phyloP scores from a whole-genome alignment of 2,113 vertebrate species.

The Istiophorus platypterus region DNA sequence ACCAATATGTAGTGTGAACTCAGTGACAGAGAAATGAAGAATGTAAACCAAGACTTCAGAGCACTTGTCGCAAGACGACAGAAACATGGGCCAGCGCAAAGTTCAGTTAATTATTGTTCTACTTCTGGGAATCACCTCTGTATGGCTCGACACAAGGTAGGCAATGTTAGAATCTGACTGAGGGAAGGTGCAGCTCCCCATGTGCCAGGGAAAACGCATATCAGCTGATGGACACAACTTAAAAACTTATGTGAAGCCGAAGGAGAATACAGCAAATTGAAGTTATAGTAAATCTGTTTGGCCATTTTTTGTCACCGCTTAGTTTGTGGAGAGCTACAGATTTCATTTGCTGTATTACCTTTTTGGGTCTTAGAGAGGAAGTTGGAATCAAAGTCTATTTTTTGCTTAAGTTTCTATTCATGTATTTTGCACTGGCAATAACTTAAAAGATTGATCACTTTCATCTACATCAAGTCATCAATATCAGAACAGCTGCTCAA shows the following conservation, averaged over 20 bases:
- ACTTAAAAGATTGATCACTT: not conserved
- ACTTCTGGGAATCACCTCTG: not conserved
- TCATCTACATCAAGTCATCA: rapidly evolving
- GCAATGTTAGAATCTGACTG: not conserved
- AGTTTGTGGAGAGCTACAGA: not conserved
- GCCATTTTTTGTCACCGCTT: not conserved
- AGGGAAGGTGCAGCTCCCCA: not conserved
- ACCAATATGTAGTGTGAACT: not conserved
- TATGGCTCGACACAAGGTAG: slow-evolving; percentile 15
- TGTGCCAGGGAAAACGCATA: too few species aligned
- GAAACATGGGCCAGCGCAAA: slow-evolving; percentile 26
- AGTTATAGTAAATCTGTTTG: not conserved
- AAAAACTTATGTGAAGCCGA: not conserved
- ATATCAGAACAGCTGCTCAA: not conserved
- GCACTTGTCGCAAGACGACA: not conserved
- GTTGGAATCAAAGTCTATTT: not conserved
- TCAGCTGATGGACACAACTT: not conserved
- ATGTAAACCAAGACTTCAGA: not conserved
- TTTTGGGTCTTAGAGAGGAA: not conserved
- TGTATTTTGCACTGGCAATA: not conserved
- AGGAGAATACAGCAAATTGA: not conserved
- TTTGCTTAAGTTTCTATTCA: not conserved
- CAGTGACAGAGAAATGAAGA: slow-evolving; percentile 9
- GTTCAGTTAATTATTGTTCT: not conserved
- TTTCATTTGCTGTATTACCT: not conserved